phyloP scores from a whole-genome alignment of 2,888 invertebrate species.

The Temnothorax rugatulus region DNA sequence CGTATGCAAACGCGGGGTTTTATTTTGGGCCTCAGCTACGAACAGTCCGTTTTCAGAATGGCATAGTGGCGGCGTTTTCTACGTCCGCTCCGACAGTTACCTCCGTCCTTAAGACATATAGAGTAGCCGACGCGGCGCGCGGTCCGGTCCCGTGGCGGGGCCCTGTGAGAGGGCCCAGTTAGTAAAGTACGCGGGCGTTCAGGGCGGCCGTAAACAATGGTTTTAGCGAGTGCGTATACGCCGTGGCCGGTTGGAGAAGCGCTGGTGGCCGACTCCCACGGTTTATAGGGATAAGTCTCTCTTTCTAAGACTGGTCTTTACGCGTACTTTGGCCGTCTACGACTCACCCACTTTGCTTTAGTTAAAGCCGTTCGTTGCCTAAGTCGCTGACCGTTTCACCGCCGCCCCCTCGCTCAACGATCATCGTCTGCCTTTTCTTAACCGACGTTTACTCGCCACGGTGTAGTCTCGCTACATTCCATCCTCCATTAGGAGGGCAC shows the following conservation, averaged over 20 bases:
- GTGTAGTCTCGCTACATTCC: constrained; percentile 78
- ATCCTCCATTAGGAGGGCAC: constrained; percentile 79
- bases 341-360: constrained; percentile 82
- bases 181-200: constrained; percentile 81
- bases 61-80: constrained; percentile 28
- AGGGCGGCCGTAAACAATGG: constrained; percentile 83
- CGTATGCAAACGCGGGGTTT: constrained; percentile 39
- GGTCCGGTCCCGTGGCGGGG: constrained; percentile 44
- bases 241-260: constrained; percentile 69
- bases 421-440: constrained; percentile 67
- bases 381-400: constrained; percentile 45
- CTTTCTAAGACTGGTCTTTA: constrained; percentile 72
- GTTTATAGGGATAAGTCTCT: constrained; percentile 70
- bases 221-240: constrained; percentile 77
- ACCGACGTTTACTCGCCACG: constrained; percentile 78
- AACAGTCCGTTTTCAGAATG: constrained; percentile 30
- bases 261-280: constrained; percentile 80
- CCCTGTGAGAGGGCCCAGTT: constrained; percentile 77
- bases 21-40: neutral
- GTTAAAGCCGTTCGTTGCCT: constrained; percentile 75
- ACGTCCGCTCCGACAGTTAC: constrained; percentile 61
- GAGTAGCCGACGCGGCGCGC: constrained; percentile 45
- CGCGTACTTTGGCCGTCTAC: constrained; percentile 72
- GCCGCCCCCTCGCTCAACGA: constrained; percentile 61
- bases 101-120: constrained; percentile 58